A percentile compares a stretch with the other conserved stretches of the same genome.
Conservation (phyloP, 2,797 vertebrate genomes). For the Neomorphus geoffroyi region DNA sequence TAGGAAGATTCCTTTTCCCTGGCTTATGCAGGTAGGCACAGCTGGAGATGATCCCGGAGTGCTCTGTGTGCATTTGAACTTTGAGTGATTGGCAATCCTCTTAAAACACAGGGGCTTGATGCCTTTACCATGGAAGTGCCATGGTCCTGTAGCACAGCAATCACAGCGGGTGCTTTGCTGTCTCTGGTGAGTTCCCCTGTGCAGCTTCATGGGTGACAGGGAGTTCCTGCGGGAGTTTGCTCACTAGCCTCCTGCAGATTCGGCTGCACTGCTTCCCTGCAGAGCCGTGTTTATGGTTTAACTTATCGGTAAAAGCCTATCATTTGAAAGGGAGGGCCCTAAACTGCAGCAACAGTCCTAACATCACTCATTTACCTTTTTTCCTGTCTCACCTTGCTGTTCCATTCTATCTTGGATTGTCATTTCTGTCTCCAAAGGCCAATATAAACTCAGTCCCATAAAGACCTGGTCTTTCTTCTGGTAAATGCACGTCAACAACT, state of each 20-base stretch:
- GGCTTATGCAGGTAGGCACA: not conserved
- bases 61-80: not conserved
- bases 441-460: not conserved
- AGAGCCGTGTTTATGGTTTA: not conserved
- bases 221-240: not conserved
- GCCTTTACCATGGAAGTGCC: not conserved
- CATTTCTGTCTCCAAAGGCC: not conserved
- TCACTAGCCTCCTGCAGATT: not conserved
- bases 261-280: not conserved
- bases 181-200: not conserved
- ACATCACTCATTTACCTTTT: not conserved
- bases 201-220: not conserved
- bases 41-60: not conserved
- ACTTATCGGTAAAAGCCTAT: not conserved
- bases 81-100: not conserved
- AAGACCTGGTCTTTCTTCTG: not conserved
- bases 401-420: not conserved
- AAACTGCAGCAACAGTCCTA: not conserved
- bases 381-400: not conserved
- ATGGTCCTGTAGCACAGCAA: fast-evolving
- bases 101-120: not conserved
- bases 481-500: not conserved
- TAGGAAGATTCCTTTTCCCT: not conserved
- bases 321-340: not conserved
- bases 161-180: not conserved